Conservation (phyloP, 2,888 invertebrate genomes). For the Lasius platythorax region DNA sequence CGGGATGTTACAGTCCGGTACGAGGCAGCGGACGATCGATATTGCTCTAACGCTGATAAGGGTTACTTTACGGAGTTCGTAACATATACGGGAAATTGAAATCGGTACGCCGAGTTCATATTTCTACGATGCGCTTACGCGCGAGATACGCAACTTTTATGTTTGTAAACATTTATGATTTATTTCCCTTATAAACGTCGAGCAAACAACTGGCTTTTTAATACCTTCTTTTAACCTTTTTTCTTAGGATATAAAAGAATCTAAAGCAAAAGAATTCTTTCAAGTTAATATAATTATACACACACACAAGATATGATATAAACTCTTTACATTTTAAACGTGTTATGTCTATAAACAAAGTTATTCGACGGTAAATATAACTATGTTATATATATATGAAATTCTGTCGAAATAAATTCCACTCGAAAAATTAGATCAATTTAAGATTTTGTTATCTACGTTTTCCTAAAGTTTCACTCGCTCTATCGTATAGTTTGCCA, state of each 20-base stretch:
- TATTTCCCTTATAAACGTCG: not conserved
- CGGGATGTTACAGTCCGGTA: conserved; percentile 46
- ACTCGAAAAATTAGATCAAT: not conserved
- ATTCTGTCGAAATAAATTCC: not conserved
- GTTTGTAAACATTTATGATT: not conserved
- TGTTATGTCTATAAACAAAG: not conserved
- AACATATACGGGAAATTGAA: not conserved
- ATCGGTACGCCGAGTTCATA: not conserved
- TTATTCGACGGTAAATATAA: not conserved
- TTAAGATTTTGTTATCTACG: not conserved
- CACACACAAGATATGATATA: not conserved
- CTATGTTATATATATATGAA: not conserved
- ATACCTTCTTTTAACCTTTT: not conserved
- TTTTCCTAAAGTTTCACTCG: not conserved
- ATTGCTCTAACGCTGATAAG: conserved; percentile 47
- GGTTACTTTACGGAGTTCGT: not conserved
- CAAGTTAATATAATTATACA: not conserved
- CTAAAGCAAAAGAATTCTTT: conserved; percentile 10
- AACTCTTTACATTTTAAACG: not conserved
- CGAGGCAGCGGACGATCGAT: conserved; percentile 36
- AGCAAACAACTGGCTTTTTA: not conserved
- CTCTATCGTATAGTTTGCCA: not conserved
- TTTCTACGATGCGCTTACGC: not conserved
- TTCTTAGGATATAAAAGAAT: not conserved
- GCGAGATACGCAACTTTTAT: not conserved